Conservation (phyloP, 2,888 invertebrate genomes). For the Bugulina stolonifera region DNA sequence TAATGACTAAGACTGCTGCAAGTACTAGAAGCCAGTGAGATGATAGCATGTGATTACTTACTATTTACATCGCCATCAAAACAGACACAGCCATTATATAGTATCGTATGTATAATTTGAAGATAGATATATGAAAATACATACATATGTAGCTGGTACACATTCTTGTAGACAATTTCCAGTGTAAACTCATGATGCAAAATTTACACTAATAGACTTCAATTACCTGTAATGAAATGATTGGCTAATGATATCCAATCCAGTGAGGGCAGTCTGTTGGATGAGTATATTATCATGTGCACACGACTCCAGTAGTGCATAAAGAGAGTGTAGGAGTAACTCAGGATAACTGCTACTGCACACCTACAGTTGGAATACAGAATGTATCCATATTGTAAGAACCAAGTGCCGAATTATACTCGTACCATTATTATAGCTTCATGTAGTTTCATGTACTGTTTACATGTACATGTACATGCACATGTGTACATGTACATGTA, state of each 20-base stretch:
- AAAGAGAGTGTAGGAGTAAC: slow-evolving; percentile 9
- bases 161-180: too few species aligned
- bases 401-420: too few species aligned
- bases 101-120: too few species aligned
- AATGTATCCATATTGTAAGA: too few species aligned
- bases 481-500: too few species aligned
- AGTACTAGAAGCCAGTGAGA: background rate
- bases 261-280: slow-evolving; percentile 9
- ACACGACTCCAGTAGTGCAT: slow-evolving; percentile 16
- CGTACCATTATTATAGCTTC: too few species aligned
- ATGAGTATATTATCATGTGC: slow-evolving; percentile 25
- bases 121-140: too few species aligned
- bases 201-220: background rate
- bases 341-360: background rate
- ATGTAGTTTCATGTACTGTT: too few species aligned
- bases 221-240: slow-evolving; percentile 22
- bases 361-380: background rate
- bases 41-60: background rate
- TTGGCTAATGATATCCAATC: background rate
- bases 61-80: background rate
- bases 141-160: too few species aligned
- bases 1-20: background rate
- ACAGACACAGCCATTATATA: too few species aligned
- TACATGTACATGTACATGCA: too few species aligned
- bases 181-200: too few species aligned